Conservation (phyloP, 2,797 vertebrate species). For the Diplodus sargus region DNA sequence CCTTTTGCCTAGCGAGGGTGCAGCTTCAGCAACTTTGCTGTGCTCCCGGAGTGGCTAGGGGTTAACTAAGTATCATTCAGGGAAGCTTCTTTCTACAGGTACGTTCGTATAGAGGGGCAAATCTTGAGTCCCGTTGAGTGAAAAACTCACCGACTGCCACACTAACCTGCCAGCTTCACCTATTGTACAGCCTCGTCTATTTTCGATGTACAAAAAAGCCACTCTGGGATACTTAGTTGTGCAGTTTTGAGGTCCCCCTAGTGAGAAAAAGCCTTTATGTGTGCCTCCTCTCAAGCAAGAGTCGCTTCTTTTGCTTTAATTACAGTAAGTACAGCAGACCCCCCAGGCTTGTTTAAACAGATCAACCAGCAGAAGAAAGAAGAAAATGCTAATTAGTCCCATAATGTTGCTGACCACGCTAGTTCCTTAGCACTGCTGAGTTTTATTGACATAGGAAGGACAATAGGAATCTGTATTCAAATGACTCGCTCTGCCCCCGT, state of each 20-base stretch:
- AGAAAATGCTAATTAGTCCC: constrained; percentile 84
- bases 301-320: constrained; percentile 82
- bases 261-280: constrained; percentile 68
- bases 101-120: constrained; percentile 44
- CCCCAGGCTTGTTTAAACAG: constrained; percentile 83
- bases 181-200: constrained; percentile 50
- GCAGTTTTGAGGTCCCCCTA: constrained; percentile 57
- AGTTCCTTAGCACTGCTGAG: constrained; percentile 77
- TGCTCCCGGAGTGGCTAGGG: constrained; percentile 61
- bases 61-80: constrained; percentile 63
- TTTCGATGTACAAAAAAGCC: constrained; percentile 66
- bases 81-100: constrained; percentile 48
- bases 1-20: constrained; percentile 54
- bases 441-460: constrained; percentile 85
- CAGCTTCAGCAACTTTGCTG: constrained; percentile 79
- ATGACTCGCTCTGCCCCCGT: constrained; percentile 71
- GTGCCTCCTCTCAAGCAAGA: constrained; percentile 68
- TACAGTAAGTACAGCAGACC: constrained; percentile 83
- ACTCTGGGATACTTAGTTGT: constrained; percentile 59
- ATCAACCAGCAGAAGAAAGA: constrained; percentile 84
- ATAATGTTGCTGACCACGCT: constrained; percentile 84
- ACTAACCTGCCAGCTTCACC: constrained; percentile 60
- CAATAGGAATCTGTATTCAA: constrained; percentile 84
- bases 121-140: constrained; percentile 29
- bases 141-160: constrained; percentile 49